A percentile compares a stretch with the other conserved stretches of the same genome.
These are phyloP conservation scores for Polyergus mexicanus DNA, from an alignment of 1,140 invertebrate species.

Conservation along the genomic window DNA sequence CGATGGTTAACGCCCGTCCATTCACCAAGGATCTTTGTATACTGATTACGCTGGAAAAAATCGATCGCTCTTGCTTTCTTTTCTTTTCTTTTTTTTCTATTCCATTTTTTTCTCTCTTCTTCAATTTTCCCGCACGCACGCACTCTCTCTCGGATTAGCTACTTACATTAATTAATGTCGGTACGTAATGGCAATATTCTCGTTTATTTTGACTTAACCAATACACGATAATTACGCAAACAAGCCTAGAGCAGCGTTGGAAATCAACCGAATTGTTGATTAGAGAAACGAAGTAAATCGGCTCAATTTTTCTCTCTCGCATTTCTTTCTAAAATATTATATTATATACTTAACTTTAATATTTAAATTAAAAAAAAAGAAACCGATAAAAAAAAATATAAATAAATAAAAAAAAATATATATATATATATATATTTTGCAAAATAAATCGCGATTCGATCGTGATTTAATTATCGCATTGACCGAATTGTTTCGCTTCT, in stretches of 20 bases:
- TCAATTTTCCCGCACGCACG: conserved; percentile 27
- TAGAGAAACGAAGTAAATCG: conserved; percentile 64
- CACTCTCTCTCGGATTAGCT: conserved; percentile 43
- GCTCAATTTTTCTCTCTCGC: background rate
- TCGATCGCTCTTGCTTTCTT: conserved; percentile 10
- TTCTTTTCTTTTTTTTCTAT: background rate
- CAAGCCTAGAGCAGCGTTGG: conserved; percentile 78
- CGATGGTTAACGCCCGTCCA: conserved; percentile 32
- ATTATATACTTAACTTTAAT: background rate
- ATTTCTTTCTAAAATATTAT: background rate
- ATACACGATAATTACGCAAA: conserved; percentile 68
- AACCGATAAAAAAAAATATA: background rate
- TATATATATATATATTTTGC: background rate
- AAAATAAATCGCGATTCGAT: background rate
- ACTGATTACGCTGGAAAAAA: conserved; percentile 30
- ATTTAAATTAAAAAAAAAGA: background rate
- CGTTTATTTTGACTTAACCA: conserved; percentile 60
- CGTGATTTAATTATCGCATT: background rate
- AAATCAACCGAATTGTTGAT: conserved; percentile 71
- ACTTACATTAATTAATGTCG: conserved; percentile 60
- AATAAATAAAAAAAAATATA: background rate
- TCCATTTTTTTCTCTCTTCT: background rate
- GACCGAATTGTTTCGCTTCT: conserved; percentile 34
- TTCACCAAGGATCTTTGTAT: conserved; percentile 60
- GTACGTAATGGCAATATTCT: conserved; percentile 54